Conservation (phyloP, 1,140 invertebrate species). For the Plutomurus gul region DNA sequence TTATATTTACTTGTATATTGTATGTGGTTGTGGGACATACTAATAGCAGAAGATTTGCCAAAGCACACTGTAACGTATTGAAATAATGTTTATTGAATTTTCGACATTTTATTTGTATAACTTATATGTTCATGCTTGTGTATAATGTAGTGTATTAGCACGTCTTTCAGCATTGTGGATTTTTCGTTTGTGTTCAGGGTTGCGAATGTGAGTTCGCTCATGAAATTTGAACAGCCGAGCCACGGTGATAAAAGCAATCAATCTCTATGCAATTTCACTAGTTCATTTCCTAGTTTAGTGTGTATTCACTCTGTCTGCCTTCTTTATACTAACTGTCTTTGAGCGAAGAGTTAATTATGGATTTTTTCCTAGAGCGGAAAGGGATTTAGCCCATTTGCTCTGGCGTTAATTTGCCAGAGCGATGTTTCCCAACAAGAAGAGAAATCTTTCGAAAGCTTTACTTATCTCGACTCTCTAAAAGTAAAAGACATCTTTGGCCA, state of each 20-base stretch:
- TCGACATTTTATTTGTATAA: no score
- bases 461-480: constrained; percentile 3
- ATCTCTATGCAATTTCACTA: constrained; percentile 37
- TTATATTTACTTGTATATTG: no score
- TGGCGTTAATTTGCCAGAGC: constrained; percentile 34
- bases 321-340: constrained; percentile 1
- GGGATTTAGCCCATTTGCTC: constrained; percentile 30
- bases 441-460: constrained; percentile 27
- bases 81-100: no score
- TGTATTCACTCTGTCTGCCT: neutral
- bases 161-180: neutral
- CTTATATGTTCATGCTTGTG: no score
- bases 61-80: no score
- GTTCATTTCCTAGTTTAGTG: neutral
- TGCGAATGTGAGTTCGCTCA: neutral
- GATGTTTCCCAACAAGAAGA: constrained; percentile 23
- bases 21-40: no score
- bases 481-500: neutral
- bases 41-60: no score
- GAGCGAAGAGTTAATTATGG: constrained; percentile 27
- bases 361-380: constrained; percentile 35
- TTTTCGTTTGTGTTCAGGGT: neutral
- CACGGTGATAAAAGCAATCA: constrained; percentile 37
- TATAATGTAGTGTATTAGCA: neutral
- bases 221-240: constrained; percentile 25